These are phyloP conservation scores for Scolanthus callimorphus DNA, from an alignment of 92 coral and sea anemone species.

Conservation along the genomic window DNA sequence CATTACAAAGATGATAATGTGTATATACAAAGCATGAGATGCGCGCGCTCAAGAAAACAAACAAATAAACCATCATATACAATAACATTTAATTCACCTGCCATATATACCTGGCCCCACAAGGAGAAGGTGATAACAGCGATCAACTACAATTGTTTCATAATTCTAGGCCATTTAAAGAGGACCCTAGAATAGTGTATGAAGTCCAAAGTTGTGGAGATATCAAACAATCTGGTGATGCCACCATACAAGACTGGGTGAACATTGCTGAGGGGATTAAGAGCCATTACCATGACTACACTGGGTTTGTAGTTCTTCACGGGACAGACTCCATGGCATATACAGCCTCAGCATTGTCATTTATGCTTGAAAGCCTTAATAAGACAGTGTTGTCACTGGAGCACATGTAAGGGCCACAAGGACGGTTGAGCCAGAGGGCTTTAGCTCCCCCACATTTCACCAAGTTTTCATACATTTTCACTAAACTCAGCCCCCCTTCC, in stretches of 20 bases:
- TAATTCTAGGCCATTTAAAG: slow-evolving; percentile 75
- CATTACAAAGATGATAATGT: no score
- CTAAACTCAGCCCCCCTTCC: no score
- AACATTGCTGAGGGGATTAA: slow-evolving; percentile 76
- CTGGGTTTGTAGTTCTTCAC: slow-evolving; percentile 88
- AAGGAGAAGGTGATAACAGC: no score
- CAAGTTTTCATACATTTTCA: no score
- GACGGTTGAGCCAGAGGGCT: no score
- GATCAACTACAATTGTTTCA: no score
- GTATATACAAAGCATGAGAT: no score
- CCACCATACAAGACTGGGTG: slow-evolving; percentile 86
- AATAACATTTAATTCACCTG: no score
- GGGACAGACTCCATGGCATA: slow-evolving; percentile 98
- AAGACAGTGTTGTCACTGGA: slow-evolving; percentile 88
- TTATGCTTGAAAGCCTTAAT: slow-evolving; percentile 91
- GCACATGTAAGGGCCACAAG: slow-evolving; percentile 84
- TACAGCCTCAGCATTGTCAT: slow-evolving; percentile 94
- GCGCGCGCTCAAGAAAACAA: no score
- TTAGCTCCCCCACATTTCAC: no score
- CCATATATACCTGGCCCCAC: no score
- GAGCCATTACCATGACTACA: slow-evolving; percentile 57
- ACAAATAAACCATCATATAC: no score
- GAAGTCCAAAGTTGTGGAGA: slow-evolving; percentile 75
- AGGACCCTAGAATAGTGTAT: slow-evolving; percentile 87
- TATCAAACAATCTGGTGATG: slow-evolving; percentile 87